phyloP scores from a whole-genome alignment of 2,888 invertebrate genomes.

The Luperina testacea region DNA sequence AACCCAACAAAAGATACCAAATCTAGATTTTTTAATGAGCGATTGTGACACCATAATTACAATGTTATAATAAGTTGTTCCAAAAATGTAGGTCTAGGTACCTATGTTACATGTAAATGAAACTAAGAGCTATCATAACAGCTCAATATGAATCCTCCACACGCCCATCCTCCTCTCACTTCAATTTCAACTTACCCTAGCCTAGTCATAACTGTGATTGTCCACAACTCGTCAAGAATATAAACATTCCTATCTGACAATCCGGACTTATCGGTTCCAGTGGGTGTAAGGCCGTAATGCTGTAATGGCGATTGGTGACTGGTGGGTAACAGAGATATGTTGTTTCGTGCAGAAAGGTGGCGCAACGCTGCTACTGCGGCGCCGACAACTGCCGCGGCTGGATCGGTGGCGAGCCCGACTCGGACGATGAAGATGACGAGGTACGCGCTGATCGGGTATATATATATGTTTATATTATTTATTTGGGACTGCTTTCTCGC shows the following conservation, averaged over 20 bases:
- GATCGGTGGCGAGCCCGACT: constrained; percentile 97
- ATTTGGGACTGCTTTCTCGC: constrained; percentile 36
- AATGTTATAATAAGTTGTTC: not conserved
- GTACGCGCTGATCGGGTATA: constrained; percentile 63
- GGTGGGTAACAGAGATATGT: constrained; percentile 63
- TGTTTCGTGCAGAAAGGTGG: constrained; percentile 93
- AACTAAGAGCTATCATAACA: not conserved
- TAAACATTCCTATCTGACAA: constrained; percentile 26
- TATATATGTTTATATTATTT: constrained; percentile 41
- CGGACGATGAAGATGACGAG: constrained; percentile 88
- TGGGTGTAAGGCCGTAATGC: constrained; percentile 37
- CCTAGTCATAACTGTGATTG: constrained; percentile 3
- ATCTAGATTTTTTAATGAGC: no score
- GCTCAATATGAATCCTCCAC: not conserved
- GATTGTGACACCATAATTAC: no score
- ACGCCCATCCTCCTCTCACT: no score
- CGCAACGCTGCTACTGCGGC: constrained; percentile 98
- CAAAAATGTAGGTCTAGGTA: no score
- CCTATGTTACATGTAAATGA: not conserved
- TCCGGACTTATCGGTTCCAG: constrained; percentile 51
- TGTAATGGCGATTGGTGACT: constrained; percentile 44
- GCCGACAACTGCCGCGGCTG: constrained; percentile 97
- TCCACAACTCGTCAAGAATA: not conserved
- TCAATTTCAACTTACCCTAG: not conserved
- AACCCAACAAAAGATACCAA: not conserved